Conservation (phyloP, 2,797 vertebrate genomes). For the Sebastes hubbsi region DNA sequence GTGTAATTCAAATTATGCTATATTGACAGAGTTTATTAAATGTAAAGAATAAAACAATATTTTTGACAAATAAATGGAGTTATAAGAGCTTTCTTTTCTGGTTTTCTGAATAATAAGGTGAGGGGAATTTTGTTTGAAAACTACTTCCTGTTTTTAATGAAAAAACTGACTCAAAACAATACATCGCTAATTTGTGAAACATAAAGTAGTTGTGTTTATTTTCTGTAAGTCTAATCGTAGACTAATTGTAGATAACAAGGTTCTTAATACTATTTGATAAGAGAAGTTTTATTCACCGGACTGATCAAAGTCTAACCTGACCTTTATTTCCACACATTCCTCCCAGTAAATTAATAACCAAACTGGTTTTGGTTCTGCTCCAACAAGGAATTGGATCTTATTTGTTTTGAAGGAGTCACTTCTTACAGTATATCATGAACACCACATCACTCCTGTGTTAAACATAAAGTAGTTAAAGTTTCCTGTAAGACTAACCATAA, state of each 20-base stretch:
- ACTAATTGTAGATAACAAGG: too few species aligned
- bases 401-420: background rate
- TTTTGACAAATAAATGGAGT: background rate
- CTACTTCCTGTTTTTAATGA: too few species aligned
- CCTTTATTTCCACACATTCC: background rate
- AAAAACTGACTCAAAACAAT: too few species aligned
- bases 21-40: background rate
- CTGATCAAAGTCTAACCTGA: background rate
- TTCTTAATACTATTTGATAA: too few species aligned
- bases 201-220: too few species aligned
- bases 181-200: too few species aligned
- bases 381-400: too few species aligned
- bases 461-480: background rate
- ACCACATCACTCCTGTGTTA: background rate
- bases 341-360: background rate
- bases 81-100: background rate
- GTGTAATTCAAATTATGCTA: background rate
- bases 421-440: background rate
- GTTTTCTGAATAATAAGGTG: too few species aligned
- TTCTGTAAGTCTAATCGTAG: too few species aligned
- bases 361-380: too few species aligned
- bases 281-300: too few species aligned
- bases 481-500: background rate
- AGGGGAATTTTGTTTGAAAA: too few species aligned
- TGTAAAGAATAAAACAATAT: background rate